Conservation (phyloP, 2,888 invertebrate species). For the Halictus ligatus region DNA sequence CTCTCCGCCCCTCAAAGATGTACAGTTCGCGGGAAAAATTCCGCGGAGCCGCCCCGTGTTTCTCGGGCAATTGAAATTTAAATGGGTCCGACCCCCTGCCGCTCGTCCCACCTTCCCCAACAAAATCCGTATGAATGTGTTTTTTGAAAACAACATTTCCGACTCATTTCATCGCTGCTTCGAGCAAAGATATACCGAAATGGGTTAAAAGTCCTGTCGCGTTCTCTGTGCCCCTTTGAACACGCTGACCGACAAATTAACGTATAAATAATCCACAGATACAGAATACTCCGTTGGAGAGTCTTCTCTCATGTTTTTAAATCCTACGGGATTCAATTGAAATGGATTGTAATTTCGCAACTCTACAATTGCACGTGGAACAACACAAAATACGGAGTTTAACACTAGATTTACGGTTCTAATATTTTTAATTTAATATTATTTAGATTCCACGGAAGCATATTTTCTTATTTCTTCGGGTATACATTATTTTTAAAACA, state of each 20-base stretch:
- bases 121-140: not conserved
- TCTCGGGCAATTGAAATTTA: slow-evolving; percentile 40
- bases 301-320: not conserved
- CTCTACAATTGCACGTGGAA: no score
- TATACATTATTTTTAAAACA: no score
- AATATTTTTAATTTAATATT: no score
- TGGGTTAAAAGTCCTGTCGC: not conserved
- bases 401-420: no score
- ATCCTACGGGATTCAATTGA: no score
- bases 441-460: no score
- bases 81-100: not conserved
- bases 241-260: not conserved
- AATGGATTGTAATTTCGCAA: no score
- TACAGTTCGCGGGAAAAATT: slow-evolving; percentile 32
- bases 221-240: not conserved
- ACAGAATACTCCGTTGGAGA: not conserved
- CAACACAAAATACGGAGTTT: no score
- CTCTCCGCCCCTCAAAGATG: slow-evolving; percentile 7
- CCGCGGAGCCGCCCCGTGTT: slow-evolving; percentile 16
- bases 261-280: not conserved
- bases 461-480: no score
- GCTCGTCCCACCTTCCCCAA: not conserved
- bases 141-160: not conserved
- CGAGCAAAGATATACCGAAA: not conserved
- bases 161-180: not conserved